Base-by-base conservation (phyloP, 2,113 vertebrate species). In the Psettodes erumei region DNA sequence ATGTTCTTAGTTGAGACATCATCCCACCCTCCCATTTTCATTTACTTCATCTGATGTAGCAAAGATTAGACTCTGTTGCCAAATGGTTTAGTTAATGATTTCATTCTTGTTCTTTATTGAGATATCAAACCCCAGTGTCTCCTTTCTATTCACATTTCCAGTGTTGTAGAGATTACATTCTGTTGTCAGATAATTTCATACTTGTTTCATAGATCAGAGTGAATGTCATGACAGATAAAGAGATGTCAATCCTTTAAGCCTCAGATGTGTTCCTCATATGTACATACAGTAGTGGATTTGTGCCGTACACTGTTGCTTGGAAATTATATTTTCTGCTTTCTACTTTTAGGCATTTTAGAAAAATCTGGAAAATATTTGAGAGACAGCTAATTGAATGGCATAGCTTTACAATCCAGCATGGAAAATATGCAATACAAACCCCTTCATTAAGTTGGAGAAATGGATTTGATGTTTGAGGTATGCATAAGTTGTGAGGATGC, bases 51-150 rank as follows among this genome's bases (percentile, higher is more conserved):
- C 89, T 83, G 85, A 91, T 90, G 78, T 25, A 68, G 85, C 83
- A 89, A 70, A 86, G 89, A 92, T 90, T 88, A 87, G 77, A 90
- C 84, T 86, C 70, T 73, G 73, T 82, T 75, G 79, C 86, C 79
- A 85, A 92, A 91, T 64, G 68, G 72, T 86, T 73, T 25, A 74
- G 83, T 86, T 89, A 79, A 85, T 90, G 84, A 83, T 90, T 90
- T 86, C 79, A 86, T 89, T 90, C 77, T 82, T 71, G 83, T 71
- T 84, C 74, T 64, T 82, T 75, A 86, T 77, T 89, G 82, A 83
- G 69, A 81, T 64, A 79, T 89, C 85, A 88, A 80, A 77, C 62
- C 79, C 23, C 71, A 21, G 51, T 47, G 62, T 76, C 65, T 83
- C 48, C 48, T 84, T 79, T 73, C 56, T 71, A 75, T 75, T 79